Evolutionary conservation across 2,113 vertebrate genomes (phyloP), one percentile per base, ranked within the genome.

Genomic region (Cervus canadensis): DNA sequence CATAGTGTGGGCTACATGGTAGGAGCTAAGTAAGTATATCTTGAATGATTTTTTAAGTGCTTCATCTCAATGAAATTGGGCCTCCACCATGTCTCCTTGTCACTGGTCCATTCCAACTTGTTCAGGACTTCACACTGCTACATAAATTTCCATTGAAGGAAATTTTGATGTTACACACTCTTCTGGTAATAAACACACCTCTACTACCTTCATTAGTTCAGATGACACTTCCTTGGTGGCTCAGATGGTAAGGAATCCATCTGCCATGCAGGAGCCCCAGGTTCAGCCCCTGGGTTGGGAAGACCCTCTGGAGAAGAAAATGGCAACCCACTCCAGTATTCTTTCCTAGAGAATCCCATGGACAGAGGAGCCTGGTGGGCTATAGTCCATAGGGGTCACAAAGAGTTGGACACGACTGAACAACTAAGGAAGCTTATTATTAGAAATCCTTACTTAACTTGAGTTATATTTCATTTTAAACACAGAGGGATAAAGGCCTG

Each of bases 391-490:
- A 36, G 67, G n/a, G 67, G n/a, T 23, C n/a, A 40, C 67, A 71
- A 40, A 71, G 10, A 40, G n/a, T 40, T 23, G n/a, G 67, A 40
- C 19, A 71, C 1, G 1, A 40, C n/a, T 40, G 67, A 71, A 40
- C 10, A 23, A 40, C n/a, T 71, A 23, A 91, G 11, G 43, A 83
- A 91, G 28, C 13, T 83, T 33, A 25, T 64, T 87, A 71, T 83
- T 74, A 74, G 71, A 95, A 95, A 89, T 26, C 0, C n/a, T 81
- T 26, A 30, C 52, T 30, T 91, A 89, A 86, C 7, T 48, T 86
- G n/a, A 93, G 17, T 76, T 86, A 54, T 50, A 89, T 76, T 94
- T 96, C 36, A 86, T 91, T 97, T 91, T 23, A 52, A 40, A 89
- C 13, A 60, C 6, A 0, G 30, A 93, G 5, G 3, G 40, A 12